These are phyloP conservation scores for Alosa alosa DNA, from an alignment of 2,113 vertebrate species.

Conservation along the genomic window DNA sequence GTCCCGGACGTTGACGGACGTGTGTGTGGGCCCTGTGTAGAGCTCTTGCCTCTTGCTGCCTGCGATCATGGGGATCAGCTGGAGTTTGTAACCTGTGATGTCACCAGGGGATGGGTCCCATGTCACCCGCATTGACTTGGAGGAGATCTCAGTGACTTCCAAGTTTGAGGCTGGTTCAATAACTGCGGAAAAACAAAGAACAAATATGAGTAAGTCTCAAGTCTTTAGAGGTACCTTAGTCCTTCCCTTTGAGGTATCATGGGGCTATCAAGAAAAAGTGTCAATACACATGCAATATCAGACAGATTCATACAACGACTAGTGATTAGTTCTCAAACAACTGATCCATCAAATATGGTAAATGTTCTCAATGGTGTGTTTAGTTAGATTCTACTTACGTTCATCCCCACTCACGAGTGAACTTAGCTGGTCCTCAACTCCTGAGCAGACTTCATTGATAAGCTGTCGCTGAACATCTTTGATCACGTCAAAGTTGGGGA, in stretches of 20 bases:
- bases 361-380: background rate
- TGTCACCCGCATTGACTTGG: slow-evolving; percentile 88
- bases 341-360: background rate
- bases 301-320: background rate
- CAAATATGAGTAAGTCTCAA: background rate
- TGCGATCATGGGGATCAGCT: slow-evolving; percentile 83
- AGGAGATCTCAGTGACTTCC: slow-evolving; percentile 84
- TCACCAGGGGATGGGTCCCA: slow-evolving; percentile 85
- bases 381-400: slow-evolving; percentile 71
- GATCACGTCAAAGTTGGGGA: slow-evolving; percentile 93
- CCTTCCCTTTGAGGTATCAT: too few species aligned
- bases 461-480: slow-evolving; percentile 88
- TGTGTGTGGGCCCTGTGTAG: slow-evolving; percentile 84
- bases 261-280: background rate
- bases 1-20: slow-evolving; percentile 85
- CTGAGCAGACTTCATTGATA: slow-evolving; percentile 88
- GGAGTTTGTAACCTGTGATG: slow-evolving; percentile 89
- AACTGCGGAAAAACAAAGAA: slow-evolving; percentile 66
- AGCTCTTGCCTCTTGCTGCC: slow-evolving; percentile 86
- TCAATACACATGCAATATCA: background rate
- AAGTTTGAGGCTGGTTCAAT: slow-evolving; percentile 87
- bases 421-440: slow-evolving; percentile 90
- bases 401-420: slow-evolving; percentile 88
- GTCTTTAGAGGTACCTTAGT: background rate
- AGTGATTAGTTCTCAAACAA: background rate